Evolutionary conservation across 2,888 invertebrate species (phyloP).

Genomic region (Oscheius sp.): DNA sequence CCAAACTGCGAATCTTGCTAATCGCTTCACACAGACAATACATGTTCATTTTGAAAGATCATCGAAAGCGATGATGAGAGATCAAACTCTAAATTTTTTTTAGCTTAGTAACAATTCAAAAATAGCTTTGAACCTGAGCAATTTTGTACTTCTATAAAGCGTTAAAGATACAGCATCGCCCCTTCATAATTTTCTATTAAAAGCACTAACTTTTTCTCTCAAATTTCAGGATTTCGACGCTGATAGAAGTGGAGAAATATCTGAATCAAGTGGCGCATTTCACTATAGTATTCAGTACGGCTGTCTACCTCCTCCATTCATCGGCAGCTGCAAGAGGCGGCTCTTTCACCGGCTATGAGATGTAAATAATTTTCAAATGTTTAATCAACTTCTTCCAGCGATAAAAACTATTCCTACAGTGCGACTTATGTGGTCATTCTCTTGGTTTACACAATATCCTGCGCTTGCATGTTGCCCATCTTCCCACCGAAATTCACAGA

Average conservation of each 20-base stretch:
- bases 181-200: not conserved
- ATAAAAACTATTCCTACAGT: not conserved
- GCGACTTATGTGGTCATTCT: not conserved
- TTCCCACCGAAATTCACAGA: not conserved
- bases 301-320: not conserved
- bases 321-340: not conserved
- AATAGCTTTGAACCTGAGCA: not conserved
- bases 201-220: not conserved
- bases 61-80: not conserved
- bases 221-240: constrained; percentile 3
- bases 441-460: not conserved
- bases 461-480: not conserved
- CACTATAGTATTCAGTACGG: not conserved
- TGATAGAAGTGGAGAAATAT: not conserved
- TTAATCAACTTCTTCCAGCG: not conserved
- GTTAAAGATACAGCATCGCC: not conserved
- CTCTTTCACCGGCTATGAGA: not conserved
- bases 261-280: constrained; percentile 9
- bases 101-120: not conserved
- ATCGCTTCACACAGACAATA: not conserved
- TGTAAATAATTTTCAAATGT: not conserved
- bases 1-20: not conserved
- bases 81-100: not conserved
- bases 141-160: not conserved
- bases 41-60: not conserved